phyloP scores from a whole-genome alignment of 2,113 vertebrate species.

The Delphinus delphis region DNA sequence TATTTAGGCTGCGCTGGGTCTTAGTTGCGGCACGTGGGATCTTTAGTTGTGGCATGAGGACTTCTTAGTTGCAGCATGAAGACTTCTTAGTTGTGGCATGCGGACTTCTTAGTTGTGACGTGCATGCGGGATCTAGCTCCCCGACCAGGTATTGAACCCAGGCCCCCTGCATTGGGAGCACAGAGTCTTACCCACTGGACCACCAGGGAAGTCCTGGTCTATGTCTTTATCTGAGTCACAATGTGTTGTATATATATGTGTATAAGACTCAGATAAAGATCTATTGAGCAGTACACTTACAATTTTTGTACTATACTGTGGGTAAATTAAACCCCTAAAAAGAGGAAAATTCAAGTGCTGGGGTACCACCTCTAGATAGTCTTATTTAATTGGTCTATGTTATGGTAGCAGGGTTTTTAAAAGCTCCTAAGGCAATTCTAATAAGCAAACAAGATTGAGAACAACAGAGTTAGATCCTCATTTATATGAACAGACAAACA shows the following conservation, averaged over 20 bases:
- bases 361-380: neutral
- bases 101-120: too few relatives aligned
- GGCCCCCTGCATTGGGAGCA: too few relatives aligned
- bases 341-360: neutral
- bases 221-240: neutral
- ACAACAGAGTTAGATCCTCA: neutral
- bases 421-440: neutral
- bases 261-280: neutral
- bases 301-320: neutral
- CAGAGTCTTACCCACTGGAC: too few relatives aligned
- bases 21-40: too few relatives aligned
- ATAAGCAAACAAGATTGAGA: neutral
- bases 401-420: neutral
- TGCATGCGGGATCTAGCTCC: too few relatives aligned
- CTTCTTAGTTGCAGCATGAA: too few relatives aligned
- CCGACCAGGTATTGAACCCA: too few relatives aligned
- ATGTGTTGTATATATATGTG: neutral
- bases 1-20: too few relatives aligned
- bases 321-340: neutral
- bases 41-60: too few relatives aligned
- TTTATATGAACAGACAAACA: neutral
- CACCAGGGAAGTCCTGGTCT: neutral
- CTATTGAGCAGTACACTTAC: neutral
- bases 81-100: too few relatives aligned
- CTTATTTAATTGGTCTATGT: neutral